These are phyloP conservation scores for Hipposideros larvatus DNA, from an alignment of 2,797 vertebrate species.

Conservation along the genomic window DNA sequence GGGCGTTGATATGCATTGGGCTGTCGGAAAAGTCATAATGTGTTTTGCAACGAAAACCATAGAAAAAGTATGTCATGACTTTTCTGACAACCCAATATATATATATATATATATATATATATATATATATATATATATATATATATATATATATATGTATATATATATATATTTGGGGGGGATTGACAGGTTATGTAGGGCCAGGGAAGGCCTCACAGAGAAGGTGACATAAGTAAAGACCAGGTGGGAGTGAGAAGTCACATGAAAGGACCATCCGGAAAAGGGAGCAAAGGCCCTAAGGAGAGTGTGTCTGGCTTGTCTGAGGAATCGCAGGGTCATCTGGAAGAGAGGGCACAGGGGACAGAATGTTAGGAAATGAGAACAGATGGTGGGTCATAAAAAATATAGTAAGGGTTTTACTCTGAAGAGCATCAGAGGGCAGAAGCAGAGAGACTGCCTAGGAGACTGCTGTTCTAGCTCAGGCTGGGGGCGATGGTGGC, in stretches of 20 bases:
- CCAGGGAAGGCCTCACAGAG: not conserved
- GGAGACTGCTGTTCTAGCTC: not conserved
- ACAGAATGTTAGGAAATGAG: not conserved
- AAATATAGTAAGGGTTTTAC: not conserved
- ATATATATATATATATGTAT: too few relatives aligned
- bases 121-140: too few relatives aligned
- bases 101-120: too few relatives aligned
- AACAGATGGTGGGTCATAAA: not conserved
- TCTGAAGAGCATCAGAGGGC: not conserved
- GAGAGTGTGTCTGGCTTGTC: too few relatives aligned
- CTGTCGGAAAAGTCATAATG: too few relatives aligned
- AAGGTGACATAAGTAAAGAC: not conserved
- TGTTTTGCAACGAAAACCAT: too few relatives aligned
- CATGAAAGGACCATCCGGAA: fast-evolving
- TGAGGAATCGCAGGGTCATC: not conserved
- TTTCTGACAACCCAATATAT: too few relatives aligned
- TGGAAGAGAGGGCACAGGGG: not conserved
- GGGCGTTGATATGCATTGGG: not conserved
- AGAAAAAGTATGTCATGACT: too few relatives aligned
- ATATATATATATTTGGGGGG: not conserved
- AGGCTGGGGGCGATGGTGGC: too few relatives aligned
- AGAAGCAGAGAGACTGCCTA: not conserved
- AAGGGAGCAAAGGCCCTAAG: not conserved
- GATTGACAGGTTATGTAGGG: not conserved
- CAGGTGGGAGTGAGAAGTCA: not conserved